phyloP scores from a whole-genome alignment of 2,888 invertebrate genomes.

The Spodoptera exigua region DNA sequence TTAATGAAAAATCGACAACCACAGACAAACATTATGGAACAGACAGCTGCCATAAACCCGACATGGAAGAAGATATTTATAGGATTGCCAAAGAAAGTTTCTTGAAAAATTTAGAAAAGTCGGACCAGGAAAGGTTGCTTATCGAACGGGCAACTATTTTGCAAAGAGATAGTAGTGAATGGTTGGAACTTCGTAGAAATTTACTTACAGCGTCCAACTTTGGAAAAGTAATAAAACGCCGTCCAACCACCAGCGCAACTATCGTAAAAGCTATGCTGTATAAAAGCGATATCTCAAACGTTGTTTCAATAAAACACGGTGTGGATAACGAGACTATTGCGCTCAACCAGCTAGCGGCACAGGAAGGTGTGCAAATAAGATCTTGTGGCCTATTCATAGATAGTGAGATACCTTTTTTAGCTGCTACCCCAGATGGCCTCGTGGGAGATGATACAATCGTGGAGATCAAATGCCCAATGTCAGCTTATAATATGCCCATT shows the following conservation, averaged over 20 bases:
- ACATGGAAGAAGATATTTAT: constrained; percentile 1
- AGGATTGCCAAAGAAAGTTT: not conserved
- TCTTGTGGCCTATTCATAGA: constrained; percentile 11
- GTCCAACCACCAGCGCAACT: not conserved
- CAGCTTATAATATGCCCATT: not conserved
- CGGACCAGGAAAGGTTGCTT: not conserved
- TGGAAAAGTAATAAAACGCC: constrained; percentile 10
- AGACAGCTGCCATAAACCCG: constrained; percentile 1
- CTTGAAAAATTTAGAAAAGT: constrained; percentile 4
- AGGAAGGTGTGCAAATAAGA: not conserved
- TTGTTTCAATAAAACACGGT: constrained; percentile 12
- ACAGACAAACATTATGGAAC: constrained; percentile 5
- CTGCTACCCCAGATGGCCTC: constrained; percentile 12
- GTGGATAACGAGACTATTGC: constrained; percentile 3
- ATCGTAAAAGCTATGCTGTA: constrained; percentile 6
- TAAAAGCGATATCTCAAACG: not conserved
- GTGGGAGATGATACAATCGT: constrained; percentile 7
- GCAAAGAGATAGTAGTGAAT: constrained; percentile 13
- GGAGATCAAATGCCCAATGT: not conserved
- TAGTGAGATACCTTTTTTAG: constrained; percentile 4
- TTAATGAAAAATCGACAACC: not conserved
- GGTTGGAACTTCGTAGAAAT: constrained; percentile 5
- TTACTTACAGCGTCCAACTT: constrained; percentile 20
- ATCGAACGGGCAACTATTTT: constrained; percentile 6
- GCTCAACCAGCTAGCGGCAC: not conserved